Evolutionary conservation across 2,113 vertebrate species (phyloP).

Genomic region (Daphoenositta chrysoptera): DNA sequence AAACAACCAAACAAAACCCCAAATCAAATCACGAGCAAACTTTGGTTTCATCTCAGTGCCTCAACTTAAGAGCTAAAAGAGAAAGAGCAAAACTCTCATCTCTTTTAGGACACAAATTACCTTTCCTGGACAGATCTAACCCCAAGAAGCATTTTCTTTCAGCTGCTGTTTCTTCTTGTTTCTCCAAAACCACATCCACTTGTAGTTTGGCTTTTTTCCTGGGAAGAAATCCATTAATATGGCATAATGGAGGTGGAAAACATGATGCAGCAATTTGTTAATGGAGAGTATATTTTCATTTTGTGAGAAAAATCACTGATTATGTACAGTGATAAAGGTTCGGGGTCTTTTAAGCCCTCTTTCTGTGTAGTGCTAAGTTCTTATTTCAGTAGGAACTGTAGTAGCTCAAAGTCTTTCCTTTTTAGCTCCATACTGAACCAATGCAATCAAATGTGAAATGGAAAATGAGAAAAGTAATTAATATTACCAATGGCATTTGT

Average conservation of each 20-base stretch:
- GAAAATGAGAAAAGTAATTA: slow-evolving; percentile 61
- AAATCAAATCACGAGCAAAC: not conserved
- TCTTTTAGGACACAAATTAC: not conserved
- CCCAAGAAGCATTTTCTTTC: not conserved
- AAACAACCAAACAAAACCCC: not conserved
- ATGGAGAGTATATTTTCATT: not conserved
- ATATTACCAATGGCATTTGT: slow-evolving; percentile 70
- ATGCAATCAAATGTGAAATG: slow-evolving; percentile 55
- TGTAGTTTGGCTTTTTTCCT: not conserved
- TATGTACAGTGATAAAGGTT: not conserved
- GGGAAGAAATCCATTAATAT: not conserved
- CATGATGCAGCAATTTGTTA: not conserved
- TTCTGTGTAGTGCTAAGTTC: not conserved
- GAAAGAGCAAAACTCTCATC: fast-evolving
- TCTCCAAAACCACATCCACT: not conserved
- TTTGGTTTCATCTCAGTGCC: not conserved
- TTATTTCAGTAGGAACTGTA: not conserved
- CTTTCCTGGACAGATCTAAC: not conserved
- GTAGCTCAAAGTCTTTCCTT: not conserved
- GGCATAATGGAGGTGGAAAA: not conserved
- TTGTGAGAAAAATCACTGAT: not conserved
- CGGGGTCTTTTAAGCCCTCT: not conserved
- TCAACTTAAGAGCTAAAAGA: not conserved
- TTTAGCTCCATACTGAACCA: slow-evolving; percentile 19
- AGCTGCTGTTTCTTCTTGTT: not conserved